phyloP scores from a whole-genome alignment of 1,140 invertebrate genomes.

The Drosophila santomea region DNA sequence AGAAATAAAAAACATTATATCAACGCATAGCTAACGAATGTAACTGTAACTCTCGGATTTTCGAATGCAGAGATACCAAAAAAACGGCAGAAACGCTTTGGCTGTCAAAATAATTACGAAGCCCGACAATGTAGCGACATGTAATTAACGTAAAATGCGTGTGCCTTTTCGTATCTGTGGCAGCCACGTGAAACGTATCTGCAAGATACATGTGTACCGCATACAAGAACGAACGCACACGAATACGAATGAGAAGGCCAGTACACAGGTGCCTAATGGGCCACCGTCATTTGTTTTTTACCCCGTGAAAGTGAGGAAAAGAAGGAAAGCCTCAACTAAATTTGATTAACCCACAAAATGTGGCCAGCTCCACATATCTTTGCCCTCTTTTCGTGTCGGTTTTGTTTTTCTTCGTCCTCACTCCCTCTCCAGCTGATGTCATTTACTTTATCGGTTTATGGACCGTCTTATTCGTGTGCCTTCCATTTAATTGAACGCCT shows the following conservation, averaged over 20 bases:
- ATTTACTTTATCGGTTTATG: conserved; percentile 75
- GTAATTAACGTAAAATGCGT: conserved; percentile 79
- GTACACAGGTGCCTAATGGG: conserved; percentile 57
- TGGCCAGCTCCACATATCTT: conserved; percentile 19
- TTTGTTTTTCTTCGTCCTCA: background rate
- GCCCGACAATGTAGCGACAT: conserved; percentile 68
- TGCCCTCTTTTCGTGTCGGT: conserved; percentile 15
- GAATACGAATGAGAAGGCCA: background rate
- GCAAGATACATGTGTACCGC: conserved; percentile 29
- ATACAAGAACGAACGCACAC: background rate
- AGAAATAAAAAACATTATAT: conserved; percentile 38
- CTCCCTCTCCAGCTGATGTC: conserved; percentile 34
- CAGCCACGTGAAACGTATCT: conserved; percentile 43
- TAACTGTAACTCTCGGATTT: conserved; percentile 52
- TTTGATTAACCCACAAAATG: conserved; percentile 77
- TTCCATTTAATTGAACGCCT: conserved; percentile 42
- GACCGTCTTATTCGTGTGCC: conserved; percentile 15
- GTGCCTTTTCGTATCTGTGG: conserved; percentile 50
- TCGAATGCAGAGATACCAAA: conserved; percentile 37
- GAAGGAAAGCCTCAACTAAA: conserved; percentile 42
- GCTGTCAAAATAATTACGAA: conserved; percentile 80
- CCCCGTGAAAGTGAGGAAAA: conserved; percentile 13
- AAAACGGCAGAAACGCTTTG: conserved; percentile 45
- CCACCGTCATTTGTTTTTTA: conserved; percentile 22
- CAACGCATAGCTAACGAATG: conserved; percentile 54